Evolutionary conservation across 2,888 invertebrate species (phyloP), one percentile per base, ranked within the genome.

Genomic region (Pristionchus mayeri): DNA sequence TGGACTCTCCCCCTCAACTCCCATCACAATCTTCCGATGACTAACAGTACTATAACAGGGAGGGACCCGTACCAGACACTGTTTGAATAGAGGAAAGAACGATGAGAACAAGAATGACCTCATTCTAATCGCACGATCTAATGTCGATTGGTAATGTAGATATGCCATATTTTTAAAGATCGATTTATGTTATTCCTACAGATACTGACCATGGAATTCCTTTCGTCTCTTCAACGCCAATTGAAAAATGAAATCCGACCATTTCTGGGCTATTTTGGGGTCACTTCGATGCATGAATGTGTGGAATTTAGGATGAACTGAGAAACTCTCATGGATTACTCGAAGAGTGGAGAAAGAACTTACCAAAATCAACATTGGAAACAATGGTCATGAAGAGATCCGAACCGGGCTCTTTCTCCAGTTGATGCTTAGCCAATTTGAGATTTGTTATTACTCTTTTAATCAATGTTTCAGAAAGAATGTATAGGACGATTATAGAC

Each of bases 361-460:
- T 6, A 52, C 80, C 86, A 78, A 85, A 90, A 78, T 90, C 87
- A n/a, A 87, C 79, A 85, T 88, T 89, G 34, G 86, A 54, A 1
- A 90, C 88, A 44, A 90, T 84, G 9, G 85, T 84, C 87, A 90
- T 86, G n/a, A 85, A 75, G 21, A 82, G 71, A 37, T 81, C 85
- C 34, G 60, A 48, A 16, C 48, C 63, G 27, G 52, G 24, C 37
- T 80, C 57, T 16, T 80, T 80, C 57, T 78, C 76, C 3, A 78
- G 76, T 57, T 80, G 40, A 18, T 57, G 57, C 80, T 57, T n/a
- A 57, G 37, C 1, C 2, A 50, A 30, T 24, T n/a, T 76, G 16
- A 48, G 16, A 24, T 76, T 76, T 24, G 4, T n/a, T n/a, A n/a
- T n/a, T n/a, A n/a, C n/a, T n/a, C n/a, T n/a, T n/a, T n/a, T n/a